phyloP scores from a whole-genome alignment of 1,140 invertebrate genomes.

The Drosophila pruinosa region DNA sequence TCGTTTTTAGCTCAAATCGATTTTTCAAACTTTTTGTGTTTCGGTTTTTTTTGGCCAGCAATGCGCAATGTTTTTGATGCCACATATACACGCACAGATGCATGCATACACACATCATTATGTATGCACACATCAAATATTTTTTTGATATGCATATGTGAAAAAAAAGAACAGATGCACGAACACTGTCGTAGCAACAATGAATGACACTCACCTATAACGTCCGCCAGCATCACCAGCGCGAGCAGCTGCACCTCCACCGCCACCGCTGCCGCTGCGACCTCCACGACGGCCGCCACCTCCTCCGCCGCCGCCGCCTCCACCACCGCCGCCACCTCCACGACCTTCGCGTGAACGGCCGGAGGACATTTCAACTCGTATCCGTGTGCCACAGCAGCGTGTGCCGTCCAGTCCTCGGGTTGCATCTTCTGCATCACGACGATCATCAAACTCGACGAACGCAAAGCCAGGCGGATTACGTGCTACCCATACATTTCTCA shows the following conservation, averaged over 20 bases:
- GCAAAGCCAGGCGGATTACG: slow-evolving; percentile 97
- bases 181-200: not conserved
- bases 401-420: slow-evolving; percentile 97
- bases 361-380: slow-evolving; percentile 94
- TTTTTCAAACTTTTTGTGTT: slow-evolving; percentile 61
- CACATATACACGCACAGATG: slow-evolving; percentile 16
- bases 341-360: slow-evolving; percentile 90
- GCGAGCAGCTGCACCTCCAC: slow-evolving; percentile 57
- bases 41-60: slow-evolving; percentile 37
- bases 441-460: slow-evolving; percentile 99
- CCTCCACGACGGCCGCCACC: slow-evolving; percentile 46
- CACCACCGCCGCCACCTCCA: slow-evolving; percentile 84
- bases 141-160: not conserved
- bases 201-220: slow-evolving; percentile 70
- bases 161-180: slow-evolving; percentile 6
- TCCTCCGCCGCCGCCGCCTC: slow-evolving; percentile 69
- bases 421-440: slow-evolving; percentile 98
- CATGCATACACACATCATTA: slow-evolving; percentile 2
- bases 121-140: not conserved
- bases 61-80: slow-evolving; percentile 24
- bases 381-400: slow-evolving; percentile 92
- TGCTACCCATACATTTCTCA: slow-evolving; percentile 99
- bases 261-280: slow-evolving; percentile 54
- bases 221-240: slow-evolving; percentile 67
- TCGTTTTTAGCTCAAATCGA: slow-evolving; percentile 68